Evolutionary conservation across 2,888 invertebrate genomes (phyloP), one percentile per base, ranked within the genome.

Genomic region (Dicroscelio sp.): DNA sequence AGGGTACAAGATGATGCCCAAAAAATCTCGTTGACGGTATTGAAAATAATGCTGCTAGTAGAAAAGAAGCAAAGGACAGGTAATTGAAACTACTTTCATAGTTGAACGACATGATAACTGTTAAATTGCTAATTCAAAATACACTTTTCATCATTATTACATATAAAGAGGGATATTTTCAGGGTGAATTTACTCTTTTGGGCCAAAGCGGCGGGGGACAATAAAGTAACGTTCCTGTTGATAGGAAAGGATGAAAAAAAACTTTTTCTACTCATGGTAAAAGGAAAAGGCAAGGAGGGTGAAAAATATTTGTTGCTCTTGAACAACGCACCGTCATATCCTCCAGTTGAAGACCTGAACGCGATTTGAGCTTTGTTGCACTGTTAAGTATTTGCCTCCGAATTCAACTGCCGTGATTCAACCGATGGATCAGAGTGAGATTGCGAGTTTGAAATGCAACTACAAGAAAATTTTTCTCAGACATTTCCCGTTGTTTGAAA

Each of bases 301-400:
- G 67, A 67, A 3, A 67, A 67, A 33, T 33, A 33, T 67, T 67
- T 67, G 33, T 23, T 69, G 3, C 20, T 69, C 5, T 69, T 69
- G 69, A 23, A 69, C 38, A 69, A 69, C 25, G 38, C 69, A 2
- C 69, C 69, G 8, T 69, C 23, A 4, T 25, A 69, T 38, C 38
- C 69, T n/a, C 31, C 30, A 65, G n/a, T 20, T 12, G 31, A 31
- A 2, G 31, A 65, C 1, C n/a, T 31, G 33, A 65, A 33, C n/a
- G 31, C 33, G 2, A 33, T 65, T n/a, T 33, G 65, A 65, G 30
- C 65, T n/a, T 12, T 31, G 65, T 31, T 65, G 65, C 33, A 31
- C 8, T 17, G 31, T 65, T 17, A 33, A 14, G 6, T 65, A 65
- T 31, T 31, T 65, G 6, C 65, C 65, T 8, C 65, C 31, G 1